Conservation (phyloP, 2,888 invertebrate genomes). For the Tineola bisselliella region DNA sequence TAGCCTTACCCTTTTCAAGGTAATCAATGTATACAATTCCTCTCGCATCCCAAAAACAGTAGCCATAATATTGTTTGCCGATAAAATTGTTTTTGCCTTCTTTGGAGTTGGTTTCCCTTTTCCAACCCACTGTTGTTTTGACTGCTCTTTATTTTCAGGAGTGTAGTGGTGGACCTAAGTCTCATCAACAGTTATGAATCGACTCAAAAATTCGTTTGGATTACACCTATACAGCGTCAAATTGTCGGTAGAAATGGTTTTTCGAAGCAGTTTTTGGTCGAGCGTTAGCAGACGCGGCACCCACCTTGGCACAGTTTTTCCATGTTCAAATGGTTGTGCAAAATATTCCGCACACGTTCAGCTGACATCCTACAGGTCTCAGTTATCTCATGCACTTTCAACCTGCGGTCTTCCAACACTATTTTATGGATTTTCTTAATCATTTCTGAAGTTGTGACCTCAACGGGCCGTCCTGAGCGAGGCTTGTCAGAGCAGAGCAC, state of each 20-base stretch:
- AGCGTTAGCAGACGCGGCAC: slow-evolving; percentile 13
- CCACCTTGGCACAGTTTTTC: slow-evolving; percentile 14
- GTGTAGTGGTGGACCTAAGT: slow-evolving; percentile 15
- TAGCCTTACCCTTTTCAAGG: slow-evolving; percentile 9
- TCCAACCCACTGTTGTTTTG: slow-evolving; percentile 17
- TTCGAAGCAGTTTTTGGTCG: neutral
- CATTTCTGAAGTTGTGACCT: slow-evolving; percentile 17
- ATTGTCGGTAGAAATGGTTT: neutral
- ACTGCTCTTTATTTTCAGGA: slow-evolving; percentile 16
- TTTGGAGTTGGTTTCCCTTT: slow-evolving; percentile 16
- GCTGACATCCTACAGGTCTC: slow-evolving; percentile 15
- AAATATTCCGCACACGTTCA: slow-evolving; percentile 15
- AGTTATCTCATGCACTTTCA: slow-evolving; percentile 18
- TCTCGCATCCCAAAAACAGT: slow-evolving; percentile 12
- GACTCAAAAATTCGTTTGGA: slow-evolving; percentile 15
- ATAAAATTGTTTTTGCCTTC: slow-evolving; percentile 16
- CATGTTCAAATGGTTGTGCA: slow-evolving; percentile 9
- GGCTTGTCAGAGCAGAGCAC: slow-evolving; percentile 20
- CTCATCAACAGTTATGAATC: slow-evolving; percentile 15
- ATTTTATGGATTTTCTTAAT: slow-evolving; percentile 18
- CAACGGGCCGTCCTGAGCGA: slow-evolving; percentile 19
- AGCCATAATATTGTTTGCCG: slow-evolving; percentile 15
- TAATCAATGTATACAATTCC: neutral
- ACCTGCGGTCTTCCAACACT: slow-evolving; percentile 16
- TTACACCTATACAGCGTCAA: slow-evolving; percentile 10